A percentile compares a stretch with the other conserved stretches of the same genome.
These are phyloP conservation scores for Marcusenius ussheri DNA, from an alignment of 2,113 vertebrate species.

Conservation along the genomic window DNA sequence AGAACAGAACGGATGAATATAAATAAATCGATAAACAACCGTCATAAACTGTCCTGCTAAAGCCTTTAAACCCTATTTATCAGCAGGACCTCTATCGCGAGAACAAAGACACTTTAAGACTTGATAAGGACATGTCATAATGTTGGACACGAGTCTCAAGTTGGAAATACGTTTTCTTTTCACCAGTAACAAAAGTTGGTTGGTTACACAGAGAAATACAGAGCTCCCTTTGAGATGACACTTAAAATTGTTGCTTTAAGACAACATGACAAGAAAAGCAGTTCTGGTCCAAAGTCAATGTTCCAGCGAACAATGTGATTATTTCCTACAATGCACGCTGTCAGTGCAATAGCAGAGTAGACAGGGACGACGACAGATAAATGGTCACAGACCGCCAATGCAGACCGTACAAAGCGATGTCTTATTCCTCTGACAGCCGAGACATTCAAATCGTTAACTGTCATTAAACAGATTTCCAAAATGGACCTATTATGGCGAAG, in stretches of 20 bases:
- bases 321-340: neutral
- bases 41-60: neutral
- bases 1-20: neutral
- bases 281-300: neutral
- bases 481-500: neutral
- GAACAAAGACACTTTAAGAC: neutral
- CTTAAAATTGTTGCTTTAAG: slow-evolving; percentile 1
- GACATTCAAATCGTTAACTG: neutral
- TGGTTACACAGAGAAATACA: neutral
- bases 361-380: neutral
- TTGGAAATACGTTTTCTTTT: neutral
- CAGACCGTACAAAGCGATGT: neutral
- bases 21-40: neutral
- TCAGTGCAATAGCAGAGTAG: neutral
- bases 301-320: neutral
- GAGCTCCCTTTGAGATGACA: neutral
- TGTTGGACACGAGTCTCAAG: neutral
- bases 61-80: neutral
- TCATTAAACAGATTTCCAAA: neutral
- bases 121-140: neutral
- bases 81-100: neutral
- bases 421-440: neutral
- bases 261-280: neutral
- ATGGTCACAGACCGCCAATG: neutral
- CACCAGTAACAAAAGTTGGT: neutral